These are phyloP conservation scores for Netelia melanura DNA, from an alignment of 2,888 invertebrate species.

Conservation along the genomic window DNA sequence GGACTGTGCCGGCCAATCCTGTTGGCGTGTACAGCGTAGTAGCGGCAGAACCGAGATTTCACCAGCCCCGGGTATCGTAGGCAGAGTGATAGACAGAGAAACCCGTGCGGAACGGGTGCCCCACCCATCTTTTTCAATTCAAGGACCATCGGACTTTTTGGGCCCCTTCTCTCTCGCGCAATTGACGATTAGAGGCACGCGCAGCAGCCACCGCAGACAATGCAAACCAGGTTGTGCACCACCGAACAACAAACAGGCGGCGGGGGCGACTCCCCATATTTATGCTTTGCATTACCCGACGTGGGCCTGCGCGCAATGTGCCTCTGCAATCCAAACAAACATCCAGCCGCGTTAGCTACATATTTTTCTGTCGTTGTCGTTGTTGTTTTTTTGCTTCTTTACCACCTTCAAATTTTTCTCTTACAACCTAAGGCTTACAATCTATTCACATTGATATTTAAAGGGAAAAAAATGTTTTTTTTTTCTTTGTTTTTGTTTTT, in stretches of 20 bases:
- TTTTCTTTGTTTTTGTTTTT: too few relatives aligned
- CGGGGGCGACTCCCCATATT: slow-evolving; percentile 81
- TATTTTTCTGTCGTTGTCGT: slow-evolving; percentile 72
- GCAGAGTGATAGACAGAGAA: not conserved
- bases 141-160: slow-evolving; percentile 7
- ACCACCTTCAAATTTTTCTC: slow-evolving; percentile 20
- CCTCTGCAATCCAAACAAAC: slow-evolving; percentile 85
- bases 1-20: not conserved
- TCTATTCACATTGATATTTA: slow-evolving; percentile 24
- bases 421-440: slow-evolving; percentile 33
- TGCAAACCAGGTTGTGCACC: slow-evolving; percentile 83
- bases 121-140: not conserved
- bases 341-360: slow-evolving; percentile 84
- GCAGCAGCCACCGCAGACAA: slow-evolving; percentile 85
- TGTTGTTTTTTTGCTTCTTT: slow-evolving; percentile 45
- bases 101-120: not conserved
- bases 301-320: slow-evolving; percentile 85
- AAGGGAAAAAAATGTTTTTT: not conserved
- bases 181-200: slow-evolving; percentile 84
- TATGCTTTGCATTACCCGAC: slow-evolving; percentile 85
- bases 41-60: not conserved
- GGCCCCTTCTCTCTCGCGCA: slow-evolving; percentile 74
- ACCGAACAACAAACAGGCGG: slow-evolving; percentile 81
- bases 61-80: not conserved
- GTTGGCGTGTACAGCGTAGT: not conserved